phyloP scores from a whole-genome alignment of 2,113 vertebrate genomes.

The Stercorarius parasiticus region DNA sequence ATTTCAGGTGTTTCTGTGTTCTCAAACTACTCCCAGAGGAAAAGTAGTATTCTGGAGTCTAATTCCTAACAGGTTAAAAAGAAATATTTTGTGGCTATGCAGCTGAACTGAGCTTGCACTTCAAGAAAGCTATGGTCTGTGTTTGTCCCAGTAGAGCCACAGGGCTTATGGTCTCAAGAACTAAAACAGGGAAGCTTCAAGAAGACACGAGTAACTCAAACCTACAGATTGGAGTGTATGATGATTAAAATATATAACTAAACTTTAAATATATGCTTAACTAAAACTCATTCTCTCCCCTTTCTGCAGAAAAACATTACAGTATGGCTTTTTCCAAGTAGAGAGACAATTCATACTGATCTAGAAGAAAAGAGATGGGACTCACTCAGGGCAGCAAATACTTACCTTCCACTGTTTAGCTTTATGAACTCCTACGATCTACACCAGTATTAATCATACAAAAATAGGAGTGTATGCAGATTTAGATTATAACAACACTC shows the following conservation, averaged over 20 bases:
- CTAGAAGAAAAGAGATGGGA: slow-evolving; percentile 11
- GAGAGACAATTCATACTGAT: neutral
- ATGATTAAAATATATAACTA: neutral
- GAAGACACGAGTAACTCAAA: neutral
- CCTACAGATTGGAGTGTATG: neutral
- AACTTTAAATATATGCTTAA: neutral
- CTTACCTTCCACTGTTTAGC: neutral
- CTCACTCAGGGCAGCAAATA: neutral
- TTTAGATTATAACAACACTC: neutral
- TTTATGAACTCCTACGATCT: neutral
- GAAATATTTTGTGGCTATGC: neutral
- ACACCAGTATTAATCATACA: neutral
- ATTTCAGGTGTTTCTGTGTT: neutral
- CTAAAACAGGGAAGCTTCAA: neutral
- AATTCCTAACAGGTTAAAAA: neutral
- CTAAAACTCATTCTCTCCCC: neutral
- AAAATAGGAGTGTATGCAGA: neutral
- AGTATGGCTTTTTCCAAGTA: neutral
- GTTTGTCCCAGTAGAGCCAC: neutral
- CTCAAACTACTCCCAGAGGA: neutral
- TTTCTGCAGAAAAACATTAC: neutral
- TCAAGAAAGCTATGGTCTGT: neutral
- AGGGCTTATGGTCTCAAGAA: neutral
- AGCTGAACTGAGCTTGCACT: neutral
- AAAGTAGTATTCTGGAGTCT: neutral